Evolutionary conservation across 2,113 vertebrate species (phyloP), one percentile per base, ranked within the genome.

Genomic region (Oncorhynchus tshawytscha): DNA sequence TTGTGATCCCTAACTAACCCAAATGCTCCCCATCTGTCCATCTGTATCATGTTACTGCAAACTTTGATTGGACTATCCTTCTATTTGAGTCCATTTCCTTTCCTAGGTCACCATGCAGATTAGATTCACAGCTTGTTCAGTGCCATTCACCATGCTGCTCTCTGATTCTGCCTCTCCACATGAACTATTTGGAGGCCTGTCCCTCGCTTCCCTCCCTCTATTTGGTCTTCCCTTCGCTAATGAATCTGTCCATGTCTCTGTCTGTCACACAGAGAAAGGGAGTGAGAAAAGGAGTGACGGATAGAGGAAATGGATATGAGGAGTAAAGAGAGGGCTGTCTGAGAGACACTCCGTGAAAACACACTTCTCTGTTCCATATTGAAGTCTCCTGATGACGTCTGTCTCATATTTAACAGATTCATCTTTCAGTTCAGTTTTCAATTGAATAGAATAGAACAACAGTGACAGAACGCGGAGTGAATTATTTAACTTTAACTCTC

Each of bases 51-150:
- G 77, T 51, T 4, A 54, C 15, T 54, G 51, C 13, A 54, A 54
- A 54, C 51, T 54, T 65, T 20, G 70, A 8, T 62, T 9, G 5
- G n/a, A 24, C 59, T 62, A 62, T 60, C 18, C 20, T 22, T 62
- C 59, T 62, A 15, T 60, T 51, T 3, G 3, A 8, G 2, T 62
- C n/a, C 7, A 11, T 62, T 57, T 18, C 8, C 59, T 62, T 62
- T 13, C 18, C n/a, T 62, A n/a, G 22, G 64, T 67, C 29, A 2
- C 2, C 71, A 27, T 27, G 57, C 27, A 13, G 45, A 64, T 20
- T 18, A n/a, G 12, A 74, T 39, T 49, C 24, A 72, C 31, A 59
- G 75, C 70, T 78, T 76, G 48, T 67, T 64, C 74, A 83, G 75
- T 31, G 6, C 59, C 60, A 12, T n/a, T 57, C 71, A 49, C 49